phyloP scores from a whole-genome alignment of 2,797 vertebrate genomes.

The Ctenopoma kingsleyae region DNA sequence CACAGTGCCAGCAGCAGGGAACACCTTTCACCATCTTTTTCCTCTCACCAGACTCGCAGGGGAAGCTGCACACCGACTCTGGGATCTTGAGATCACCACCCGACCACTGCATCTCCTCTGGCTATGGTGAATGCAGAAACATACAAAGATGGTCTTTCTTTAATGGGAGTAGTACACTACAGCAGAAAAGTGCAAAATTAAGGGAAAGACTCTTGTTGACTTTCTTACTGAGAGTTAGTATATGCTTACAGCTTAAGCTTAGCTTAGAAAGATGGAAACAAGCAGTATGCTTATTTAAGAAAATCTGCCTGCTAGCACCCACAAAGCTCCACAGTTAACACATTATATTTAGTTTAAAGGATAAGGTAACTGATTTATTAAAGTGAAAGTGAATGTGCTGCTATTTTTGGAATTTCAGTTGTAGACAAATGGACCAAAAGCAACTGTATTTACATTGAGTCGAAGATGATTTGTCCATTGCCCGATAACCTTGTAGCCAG shows the following conservation, averaged over 20 bases:
- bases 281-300: neutral
- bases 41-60: constrained; percentile 89
- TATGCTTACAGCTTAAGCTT: neutral
- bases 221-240: neutral
- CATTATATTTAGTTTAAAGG: too few species aligned
- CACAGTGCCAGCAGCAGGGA: constrained; percentile 98
- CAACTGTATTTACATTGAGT: constrained; percentile 84
- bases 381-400: neutral
- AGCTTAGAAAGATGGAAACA: neutral
- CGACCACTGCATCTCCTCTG: constrained; percentile 88
- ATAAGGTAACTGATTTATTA: too few species aligned
- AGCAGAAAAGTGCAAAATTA: neutral
- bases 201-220: too few species aligned
- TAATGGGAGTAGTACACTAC: neutral
- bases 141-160: constrained; percentile 11
- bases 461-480: constrained; percentile 92
- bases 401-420: neutral
- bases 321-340: neutral
- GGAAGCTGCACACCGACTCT: constrained; percentile 90
- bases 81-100: constrained; percentile 84
- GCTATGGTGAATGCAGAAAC: constrained; percentile 63
- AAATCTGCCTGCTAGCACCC: neutral
- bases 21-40: constrained; percentile 97
- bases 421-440: constrained; percentile 11
- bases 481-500: constrained; percentile 88